These are phyloP conservation scores for Lynx canadensis DNA, from an alignment of 2,113 vertebrate species.

Conservation along the genomic window DNA sequence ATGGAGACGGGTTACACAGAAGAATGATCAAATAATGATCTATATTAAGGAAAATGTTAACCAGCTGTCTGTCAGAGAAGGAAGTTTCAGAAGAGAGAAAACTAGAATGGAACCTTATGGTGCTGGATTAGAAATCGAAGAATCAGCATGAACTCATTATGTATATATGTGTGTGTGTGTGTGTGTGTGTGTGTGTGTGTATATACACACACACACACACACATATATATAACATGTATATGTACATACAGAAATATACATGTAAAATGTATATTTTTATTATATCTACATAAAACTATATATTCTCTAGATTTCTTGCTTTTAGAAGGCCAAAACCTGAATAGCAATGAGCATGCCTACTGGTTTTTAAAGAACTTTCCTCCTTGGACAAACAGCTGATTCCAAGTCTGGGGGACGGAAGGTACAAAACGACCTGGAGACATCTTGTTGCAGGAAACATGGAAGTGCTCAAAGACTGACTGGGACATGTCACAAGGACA, in stretches of 20 bases:
- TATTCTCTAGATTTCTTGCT: not conserved
- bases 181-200: rapidly evolving
- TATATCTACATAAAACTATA: not conserved
- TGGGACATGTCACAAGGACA: not conserved
- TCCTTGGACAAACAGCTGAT: not conserved
- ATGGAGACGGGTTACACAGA: not conserved
- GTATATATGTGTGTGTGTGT: too few relatives aligned
- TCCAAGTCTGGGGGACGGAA: not conserved
- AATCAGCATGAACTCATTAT: not conserved
- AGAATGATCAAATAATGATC: not conserved
- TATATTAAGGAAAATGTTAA: not conserved
- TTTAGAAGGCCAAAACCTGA: not conserved
- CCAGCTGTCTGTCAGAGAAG: not conserved
- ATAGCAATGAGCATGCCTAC: not conserved
- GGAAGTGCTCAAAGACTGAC: not conserved
- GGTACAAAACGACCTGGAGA: not conserved
- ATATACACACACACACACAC: not conserved
- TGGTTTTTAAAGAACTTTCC: constrained; percentile 29
- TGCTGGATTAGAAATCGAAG: not conserved
- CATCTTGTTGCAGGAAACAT: not conserved
- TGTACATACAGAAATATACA: not conserved
- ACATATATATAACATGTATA: not conserved
- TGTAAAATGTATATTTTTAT: not conserved
- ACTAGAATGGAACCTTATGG: not conserved
- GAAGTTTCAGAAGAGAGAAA: not conserved